Base-by-base conservation (phyloP, 2,797 vertebrate genomes). In the Eleutherodactylus coqui region DNA sequence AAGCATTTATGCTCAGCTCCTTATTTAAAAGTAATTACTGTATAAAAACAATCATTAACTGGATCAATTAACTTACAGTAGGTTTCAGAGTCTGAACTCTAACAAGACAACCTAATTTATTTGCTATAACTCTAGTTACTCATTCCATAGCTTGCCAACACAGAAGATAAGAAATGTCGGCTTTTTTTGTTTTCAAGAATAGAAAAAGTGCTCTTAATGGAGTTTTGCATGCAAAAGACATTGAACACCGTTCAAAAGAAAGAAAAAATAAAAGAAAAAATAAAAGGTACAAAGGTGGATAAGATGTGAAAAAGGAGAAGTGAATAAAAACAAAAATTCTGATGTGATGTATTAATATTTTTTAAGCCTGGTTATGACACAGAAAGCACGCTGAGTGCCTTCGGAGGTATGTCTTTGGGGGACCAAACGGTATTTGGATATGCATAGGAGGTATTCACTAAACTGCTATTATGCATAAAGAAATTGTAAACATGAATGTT, bases 371-470 rank as follows among this genome's bases (percentile, higher is more conserved):
- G 2, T 51, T 55, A 49, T 10, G 70, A 60, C 7, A 67, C 47
- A 55, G 27, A 72, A 32, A 55, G 67, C 5, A 60, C 9, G 11
- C 32, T 60, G 9, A 6, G n/a, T 34, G 78, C 38, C 41, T 38
- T 38, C 6, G 24, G 27, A 45, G 27, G 8, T 21, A 75, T 43
- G 69, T 32, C n/a, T 27, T 83, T 43, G 49, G 10, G n/a, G 29
- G 34, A 41, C 45, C 82, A 32, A 76, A 8, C 34, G 7, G 24
- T 84, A n/a, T 34, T 51, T 43, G 41, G 43, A 21, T 62, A 49
- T 64, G 77, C 60, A n/a, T 76, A 58, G 78, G 55, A 79, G 78
- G 32, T 38, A 64, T 81, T 86, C 70, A 82, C 34, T 82, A 86
- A 82, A 86, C 17, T n/a, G 27, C 43, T 36, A 29, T 49, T 53